phyloP scores from a whole-genome alignment of 1,140 invertebrate species.

The Contarinia nasturtii region DNA sequence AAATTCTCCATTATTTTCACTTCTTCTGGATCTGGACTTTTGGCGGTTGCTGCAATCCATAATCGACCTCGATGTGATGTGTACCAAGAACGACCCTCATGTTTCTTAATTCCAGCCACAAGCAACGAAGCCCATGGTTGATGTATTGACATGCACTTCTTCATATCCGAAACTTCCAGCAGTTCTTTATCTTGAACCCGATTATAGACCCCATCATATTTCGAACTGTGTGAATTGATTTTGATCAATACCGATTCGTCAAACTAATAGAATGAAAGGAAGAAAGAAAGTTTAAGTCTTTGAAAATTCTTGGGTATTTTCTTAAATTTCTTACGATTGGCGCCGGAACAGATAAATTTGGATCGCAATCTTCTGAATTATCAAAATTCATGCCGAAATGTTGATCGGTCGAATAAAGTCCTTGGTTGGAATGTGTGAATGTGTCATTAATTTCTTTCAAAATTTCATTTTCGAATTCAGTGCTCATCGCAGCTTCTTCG shows the following conservation, averaged over 20 bases:
- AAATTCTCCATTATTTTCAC: conserved; percentile 49
- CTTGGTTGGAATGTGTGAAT: not conserved
- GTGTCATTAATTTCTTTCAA: conserved; percentile 22
- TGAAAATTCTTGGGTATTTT: not conserved
- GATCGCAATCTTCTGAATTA: conserved; percentile 5
- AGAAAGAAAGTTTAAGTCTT: not conserved
- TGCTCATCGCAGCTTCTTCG: conserved; percentile 28
- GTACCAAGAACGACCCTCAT: conserved; percentile 90
- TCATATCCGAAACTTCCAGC: conserved; percentile 74
- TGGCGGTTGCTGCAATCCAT: conserved; percentile 83
- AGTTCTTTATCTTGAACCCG: conserved; percentile 68
- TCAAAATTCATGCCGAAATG: too few relatives aligned
- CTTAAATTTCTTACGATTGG: conserved; percentile 8
- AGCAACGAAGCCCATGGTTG: conserved; percentile 91
- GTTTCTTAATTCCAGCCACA: conserved; percentile 80
- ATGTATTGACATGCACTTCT: conserved; percentile 82
- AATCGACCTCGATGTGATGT: conserved; percentile 72
- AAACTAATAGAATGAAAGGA: not conserved
- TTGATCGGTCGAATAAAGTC: too few relatives aligned
- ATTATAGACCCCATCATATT: conserved; percentile 17
- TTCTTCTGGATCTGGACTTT: conserved; percentile 49
- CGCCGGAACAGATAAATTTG: conserved; percentile 4
- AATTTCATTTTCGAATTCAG: conserved; percentile 28
- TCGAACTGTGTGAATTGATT: not conserved
- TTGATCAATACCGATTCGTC: not conserved